A percentile compares a stretch with the other conserved stretches of the same genome.
phyloP scores from a whole-genome alignment of 2,113 vertebrate genomes.

The Caretta caretta region DNA sequence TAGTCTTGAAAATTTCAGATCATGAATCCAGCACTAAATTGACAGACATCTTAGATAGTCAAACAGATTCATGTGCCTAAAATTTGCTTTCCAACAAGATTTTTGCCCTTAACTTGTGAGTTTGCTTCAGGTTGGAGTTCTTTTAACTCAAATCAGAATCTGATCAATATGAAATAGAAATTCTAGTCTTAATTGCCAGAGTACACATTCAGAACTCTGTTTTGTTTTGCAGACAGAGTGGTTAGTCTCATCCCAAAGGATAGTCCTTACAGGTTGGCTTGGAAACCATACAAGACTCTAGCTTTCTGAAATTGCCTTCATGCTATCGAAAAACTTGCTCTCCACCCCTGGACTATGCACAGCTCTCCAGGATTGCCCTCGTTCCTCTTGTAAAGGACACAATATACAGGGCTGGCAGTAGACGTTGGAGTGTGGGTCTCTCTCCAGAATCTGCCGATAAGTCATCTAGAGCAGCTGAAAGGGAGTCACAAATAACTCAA shows the following conservation, averaged over 20 bases:
- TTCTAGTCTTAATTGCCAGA: background rate
- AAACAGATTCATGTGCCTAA: background rate
- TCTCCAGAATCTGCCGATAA: background rate
- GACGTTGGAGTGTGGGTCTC: background rate
- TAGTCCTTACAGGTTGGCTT: background rate
- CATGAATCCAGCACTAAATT: background rate
- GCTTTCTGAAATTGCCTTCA: background rate
- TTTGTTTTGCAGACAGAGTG: background rate
- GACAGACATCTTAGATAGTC: background rate
- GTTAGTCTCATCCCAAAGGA: background rate
- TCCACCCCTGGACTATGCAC: background rate
- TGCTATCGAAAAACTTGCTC: background rate
- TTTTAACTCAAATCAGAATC: background rate
- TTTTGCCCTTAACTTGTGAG: background rate
- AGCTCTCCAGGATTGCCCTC: background rate
- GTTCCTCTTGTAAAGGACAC: background rate
- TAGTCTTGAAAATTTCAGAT: no score
- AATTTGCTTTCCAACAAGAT: background rate
- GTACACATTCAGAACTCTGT: background rate
- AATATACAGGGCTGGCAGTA: background rate
- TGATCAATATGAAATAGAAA: background rate
- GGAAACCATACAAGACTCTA: background rate
- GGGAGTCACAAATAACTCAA: no score
- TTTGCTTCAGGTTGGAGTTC: background rate
- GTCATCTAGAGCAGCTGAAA: no score